These are phyloP conservation scores for Dendrolimus pini DNA, from an alignment of 2,888 invertebrate species.

Conservation along the genomic window DNA sequence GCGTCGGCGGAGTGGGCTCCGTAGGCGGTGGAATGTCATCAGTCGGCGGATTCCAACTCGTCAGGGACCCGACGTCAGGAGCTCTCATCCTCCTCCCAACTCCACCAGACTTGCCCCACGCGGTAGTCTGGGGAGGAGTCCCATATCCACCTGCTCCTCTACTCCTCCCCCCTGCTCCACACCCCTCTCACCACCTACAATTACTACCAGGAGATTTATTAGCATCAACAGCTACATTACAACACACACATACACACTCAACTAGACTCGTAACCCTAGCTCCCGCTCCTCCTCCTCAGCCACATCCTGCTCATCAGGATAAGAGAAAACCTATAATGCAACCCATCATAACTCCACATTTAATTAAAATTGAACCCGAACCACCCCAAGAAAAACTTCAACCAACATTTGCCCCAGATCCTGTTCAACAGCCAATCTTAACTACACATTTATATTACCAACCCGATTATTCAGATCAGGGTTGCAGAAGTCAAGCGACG, in stretches of 20 bases:
- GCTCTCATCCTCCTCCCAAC: slow-evolving; percentile 88
- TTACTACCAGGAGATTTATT: slow-evolving; percentile 81
- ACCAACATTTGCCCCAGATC: slow-evolving; percentile 61
- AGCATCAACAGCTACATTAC: slow-evolving; percentile 79
- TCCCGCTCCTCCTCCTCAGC: slow-evolving; percentile 69
- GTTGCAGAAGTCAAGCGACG: slow-evolving; percentile 73
- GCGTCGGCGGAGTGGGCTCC: slow-evolving; percentile 82
- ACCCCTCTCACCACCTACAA: slow-evolving; percentile 79
- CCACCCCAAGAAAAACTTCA: slow-evolving; percentile 63
- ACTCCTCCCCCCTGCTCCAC: slow-evolving; percentile 64
- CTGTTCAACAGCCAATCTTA: slow-evolving; percentile 67
- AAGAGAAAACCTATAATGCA: slow-evolving; percentile 70
- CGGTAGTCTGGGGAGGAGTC: slow-evolving; percentile 86
- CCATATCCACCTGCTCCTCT: slow-evolving; percentile 61
- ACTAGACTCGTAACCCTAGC: slow-evolving; percentile 81
- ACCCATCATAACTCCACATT: slow-evolving; percentile 63
- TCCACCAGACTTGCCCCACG: slow-evolving; percentile 82
- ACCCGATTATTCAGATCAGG: slow-evolving; percentile 63
- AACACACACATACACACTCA: slow-evolving; percentile 82
- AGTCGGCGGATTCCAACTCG: slow-evolving; percentile 89
- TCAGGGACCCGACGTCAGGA: slow-evolving; percentile 90
- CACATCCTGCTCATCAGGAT: slow-evolving; percentile 43
- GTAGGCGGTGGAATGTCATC: slow-evolving; percentile 74
- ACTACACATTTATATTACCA: slow-evolving; percentile 77
- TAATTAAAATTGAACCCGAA: slow-evolving; percentile 86